These are phyloP conservation scores for Aeoliscus strigatus DNA, from an alignment of 2,797 vertebrate species.

Conservation along the genomic window DNA sequence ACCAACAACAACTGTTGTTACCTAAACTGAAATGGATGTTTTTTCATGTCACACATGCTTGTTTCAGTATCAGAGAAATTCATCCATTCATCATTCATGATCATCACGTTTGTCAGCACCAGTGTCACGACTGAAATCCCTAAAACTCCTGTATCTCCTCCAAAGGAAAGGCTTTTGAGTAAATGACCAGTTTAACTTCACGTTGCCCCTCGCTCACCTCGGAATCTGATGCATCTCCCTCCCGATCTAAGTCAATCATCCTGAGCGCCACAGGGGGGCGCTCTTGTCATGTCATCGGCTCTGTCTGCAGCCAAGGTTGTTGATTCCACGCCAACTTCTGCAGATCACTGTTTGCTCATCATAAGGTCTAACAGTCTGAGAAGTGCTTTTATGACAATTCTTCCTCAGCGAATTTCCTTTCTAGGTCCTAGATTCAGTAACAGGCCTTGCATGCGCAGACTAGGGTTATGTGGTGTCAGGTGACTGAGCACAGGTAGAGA, in stretches of 20 bases:
- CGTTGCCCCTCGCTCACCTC: conserved; percentile 20
- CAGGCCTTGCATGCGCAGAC: too few species aligned
- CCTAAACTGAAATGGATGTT: background rate
- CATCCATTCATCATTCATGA: conserved; percentile 4
- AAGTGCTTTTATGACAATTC: too few species aligned
- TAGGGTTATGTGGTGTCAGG: too few species aligned
- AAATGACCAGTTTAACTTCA: conserved; percentile 37
- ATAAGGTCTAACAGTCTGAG: too few species aligned
- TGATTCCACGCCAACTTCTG: too few species aligned
- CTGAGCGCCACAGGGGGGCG: conserved; percentile 61
- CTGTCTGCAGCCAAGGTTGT: conserved; percentile 4
- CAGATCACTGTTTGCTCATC: conserved; percentile 18
- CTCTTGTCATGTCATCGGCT: conserved; percentile 64
- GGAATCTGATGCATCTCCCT: conserved; percentile 19
- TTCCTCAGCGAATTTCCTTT: too few species aligned
- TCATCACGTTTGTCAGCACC: background rate
- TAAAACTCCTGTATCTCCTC: background rate
- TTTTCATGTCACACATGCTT: background rate
- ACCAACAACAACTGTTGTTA: conserved; percentile 1
- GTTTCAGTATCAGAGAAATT: conserved; percentile 12
- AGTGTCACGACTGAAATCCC: background rate
- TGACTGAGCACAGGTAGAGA: conserved; percentile 2
- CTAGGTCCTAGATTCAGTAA: too few species aligned
- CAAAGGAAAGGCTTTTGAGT: conserved; percentile 1
- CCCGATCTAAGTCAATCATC: conserved; percentile 9